A percentile compares a stretch with the other conserved stretches of the same genome.
These are phyloP conservation scores for Syngnathus scovelli DNA, from an alignment of 2,113 vertebrate genomes.

Conservation along the genomic window DNA sequence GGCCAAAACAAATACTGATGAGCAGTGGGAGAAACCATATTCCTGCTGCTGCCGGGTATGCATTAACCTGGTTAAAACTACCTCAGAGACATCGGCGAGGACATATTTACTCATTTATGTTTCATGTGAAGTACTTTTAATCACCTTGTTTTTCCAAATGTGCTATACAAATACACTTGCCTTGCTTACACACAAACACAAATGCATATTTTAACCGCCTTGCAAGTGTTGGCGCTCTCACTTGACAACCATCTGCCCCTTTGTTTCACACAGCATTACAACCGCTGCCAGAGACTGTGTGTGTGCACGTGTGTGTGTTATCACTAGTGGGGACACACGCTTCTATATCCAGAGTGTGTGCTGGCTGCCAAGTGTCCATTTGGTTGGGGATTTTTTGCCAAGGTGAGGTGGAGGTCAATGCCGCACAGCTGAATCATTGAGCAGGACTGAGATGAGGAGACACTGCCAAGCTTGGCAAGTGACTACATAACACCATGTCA, in stretches of 20 bases:
- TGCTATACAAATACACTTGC: slow-evolving; percentile 7
- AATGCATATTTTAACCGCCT: slow-evolving; percentile 50
- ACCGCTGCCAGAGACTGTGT: slow-evolving; percentile 49
- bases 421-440: slow-evolving; percentile 59
- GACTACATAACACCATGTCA: slow-evolving; percentile 15
- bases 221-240: slow-evolving; percentile 46
- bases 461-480: slow-evolving; percentile 46
- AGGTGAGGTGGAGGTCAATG: slow-evolving; percentile 64
- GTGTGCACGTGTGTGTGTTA: slow-evolving; percentile 29
- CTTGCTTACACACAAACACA: slow-evolving; percentile 24
- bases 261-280: slow-evolving; percentile 60
- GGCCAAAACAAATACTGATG: slow-evolving; percentile 32
- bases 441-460: slow-evolving; percentile 45
- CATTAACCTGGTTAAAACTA: slow-evolving; percentile 19
- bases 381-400: slow-evolving; percentile 55
- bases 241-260: slow-evolving; percentile 62
- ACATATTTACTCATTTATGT: slow-evolving; percentile 7
- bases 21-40: slow-evolving; percentile 24
- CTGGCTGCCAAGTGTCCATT: slow-evolving; percentile 60
- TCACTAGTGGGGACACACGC: slow-evolving; percentile 38
- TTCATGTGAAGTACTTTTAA: slow-evolving; percentile 18
- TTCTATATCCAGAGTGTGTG: slow-evolving; percentile 52
- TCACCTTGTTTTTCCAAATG: slow-evolving; percentile 6
- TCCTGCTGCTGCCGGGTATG: slow-evolving; percentile 17
- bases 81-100: slow-evolving; percentile 25